A percentile compares a stretch with the other conserved stretches of the same genome.
phyloP scores from a whole-genome alignment of 2,797 vertebrate genomes.

The Molossus alvarezi region DNA sequence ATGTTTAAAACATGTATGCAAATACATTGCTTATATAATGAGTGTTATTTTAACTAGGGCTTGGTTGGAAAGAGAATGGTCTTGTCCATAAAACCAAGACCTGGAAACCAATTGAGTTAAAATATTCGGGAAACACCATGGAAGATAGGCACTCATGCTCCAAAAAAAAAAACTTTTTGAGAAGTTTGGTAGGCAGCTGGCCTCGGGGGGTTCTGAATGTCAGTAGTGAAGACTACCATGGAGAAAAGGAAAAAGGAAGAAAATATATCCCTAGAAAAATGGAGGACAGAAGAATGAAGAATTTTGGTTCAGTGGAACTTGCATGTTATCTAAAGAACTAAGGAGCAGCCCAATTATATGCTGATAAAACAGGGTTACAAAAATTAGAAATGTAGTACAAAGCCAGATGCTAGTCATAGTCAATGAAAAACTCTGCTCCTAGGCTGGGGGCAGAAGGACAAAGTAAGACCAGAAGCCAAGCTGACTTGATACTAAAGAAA shows the following conservation, averaged over 20 bases:
- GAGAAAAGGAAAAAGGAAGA: neutral
- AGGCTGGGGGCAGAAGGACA: neutral
- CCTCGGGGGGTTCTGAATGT: neutral
- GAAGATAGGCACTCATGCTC: neutral
- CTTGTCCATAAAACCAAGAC: neutral
- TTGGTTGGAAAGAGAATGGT: slow-evolving; percentile 28
- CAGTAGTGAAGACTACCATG: neutral
- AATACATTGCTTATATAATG: neutral
- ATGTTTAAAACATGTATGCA: slow-evolving; percentile 22
- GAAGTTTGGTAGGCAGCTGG: neutral
- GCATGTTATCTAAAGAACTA: neutral
- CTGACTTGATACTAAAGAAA: neutral
- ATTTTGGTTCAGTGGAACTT: neutral
- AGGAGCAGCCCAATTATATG: neutral
- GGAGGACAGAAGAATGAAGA: neutral
- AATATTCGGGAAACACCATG: neutral
- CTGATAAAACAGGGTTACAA: neutral
- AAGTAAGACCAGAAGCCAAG: neutral
- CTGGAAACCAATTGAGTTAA: neutral
- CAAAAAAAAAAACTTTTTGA: neutral
- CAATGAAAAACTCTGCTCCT: neutral
- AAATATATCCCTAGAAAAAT: neutral
- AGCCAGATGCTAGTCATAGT: neutral
- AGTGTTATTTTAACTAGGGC: neutral
- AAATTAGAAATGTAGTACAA: neutral